These are phyloP conservation scores for Drosophila leonis DNA, from an alignment of 2,888 invertebrate species.

Conservation along the genomic window DNA sequence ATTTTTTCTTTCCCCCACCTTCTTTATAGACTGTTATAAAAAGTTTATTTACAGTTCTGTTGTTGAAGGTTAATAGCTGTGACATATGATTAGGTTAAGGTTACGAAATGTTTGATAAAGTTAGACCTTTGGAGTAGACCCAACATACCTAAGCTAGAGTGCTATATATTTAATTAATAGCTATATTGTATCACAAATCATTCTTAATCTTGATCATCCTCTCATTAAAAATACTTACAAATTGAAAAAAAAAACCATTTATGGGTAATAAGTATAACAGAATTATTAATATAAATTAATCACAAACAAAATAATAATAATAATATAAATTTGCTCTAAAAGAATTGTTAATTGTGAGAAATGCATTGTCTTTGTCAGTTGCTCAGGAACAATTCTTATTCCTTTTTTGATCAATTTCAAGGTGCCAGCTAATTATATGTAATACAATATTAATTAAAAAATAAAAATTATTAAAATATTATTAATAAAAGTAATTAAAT, in stretches of 20 bases:
- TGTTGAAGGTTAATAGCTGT: conserved; percentile 44
- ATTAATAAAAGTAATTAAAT: too few relatives aligned
- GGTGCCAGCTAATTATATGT: too few relatives aligned
- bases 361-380: too few relatives aligned
- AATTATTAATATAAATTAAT: not conserved
- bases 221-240: not conserved
- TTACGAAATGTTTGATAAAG: conserved; percentile 20
- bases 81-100: conserved; percentile 49
- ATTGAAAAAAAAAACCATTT: not conserved
- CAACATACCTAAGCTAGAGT: not conserved
- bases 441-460: too few relatives aligned
- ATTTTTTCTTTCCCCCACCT: conserved; percentile 40
- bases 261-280: not conserved
- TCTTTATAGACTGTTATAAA: conserved; percentile 36
- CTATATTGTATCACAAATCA: not conserved
- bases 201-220: not conserved
- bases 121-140: conserved; percentile 16
- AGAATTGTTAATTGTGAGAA: too few relatives aligned
- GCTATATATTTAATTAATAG: not conserved
- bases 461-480: too few relatives aligned
- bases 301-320: not conserved
- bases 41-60: conserved; percentile 30
- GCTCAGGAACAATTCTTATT: too few relatives aligned
- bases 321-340: too few relatives aligned
- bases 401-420: too few relatives aligned